A percentile compares a stretch with the other conserved stretches of the same genome.
Evolutionary conservation across 2,888 invertebrate genomes (phyloP).

Genomic region (Pheosia tremula): DNA sequence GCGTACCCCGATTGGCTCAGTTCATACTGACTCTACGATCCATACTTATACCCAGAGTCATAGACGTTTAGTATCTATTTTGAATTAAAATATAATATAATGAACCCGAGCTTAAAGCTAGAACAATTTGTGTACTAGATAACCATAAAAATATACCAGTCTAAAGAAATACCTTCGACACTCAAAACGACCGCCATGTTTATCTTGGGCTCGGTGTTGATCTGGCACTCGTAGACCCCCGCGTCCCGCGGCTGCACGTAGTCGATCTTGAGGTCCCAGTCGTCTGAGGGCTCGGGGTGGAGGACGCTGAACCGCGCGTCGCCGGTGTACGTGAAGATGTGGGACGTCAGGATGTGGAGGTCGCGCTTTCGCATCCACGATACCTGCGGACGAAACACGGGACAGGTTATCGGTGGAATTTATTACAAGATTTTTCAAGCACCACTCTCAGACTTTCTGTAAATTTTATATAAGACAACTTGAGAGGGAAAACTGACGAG

Average conservation of each 20-base stretch:
- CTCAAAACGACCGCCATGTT: conserved; percentile 92
- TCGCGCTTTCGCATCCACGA: conserved; percentile 93
- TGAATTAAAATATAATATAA: no score
- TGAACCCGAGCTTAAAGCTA: no score
- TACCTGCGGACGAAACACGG: conserved; percentile 82
- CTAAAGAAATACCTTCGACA: conserved; percentile 88
- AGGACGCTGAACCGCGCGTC: conserved; percentile 94
- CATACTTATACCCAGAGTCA: no score
- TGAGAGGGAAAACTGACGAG: no score
- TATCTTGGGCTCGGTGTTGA: conserved; percentile 95
- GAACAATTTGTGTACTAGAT: no score
- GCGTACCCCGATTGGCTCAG: no score
- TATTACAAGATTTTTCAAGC: no score
- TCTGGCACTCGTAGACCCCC: conserved; percentile 95
- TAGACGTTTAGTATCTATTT: no score
- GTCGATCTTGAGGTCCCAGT: conserved; percentile 94
- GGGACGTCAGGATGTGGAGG: conserved; percentile 91
- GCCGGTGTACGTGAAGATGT: conserved; percentile 94
- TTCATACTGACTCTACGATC: no score
- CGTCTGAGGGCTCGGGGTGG: conserved; percentile 93
- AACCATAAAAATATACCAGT: neutral
- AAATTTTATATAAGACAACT: no score
- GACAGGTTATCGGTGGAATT: neutral
- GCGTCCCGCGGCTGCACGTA: conserved; percentile 93
- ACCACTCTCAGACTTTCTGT: no score